Base-by-base conservation (phyloP, 2,888 invertebrate species). In the Tipula lateralis region DNA sequence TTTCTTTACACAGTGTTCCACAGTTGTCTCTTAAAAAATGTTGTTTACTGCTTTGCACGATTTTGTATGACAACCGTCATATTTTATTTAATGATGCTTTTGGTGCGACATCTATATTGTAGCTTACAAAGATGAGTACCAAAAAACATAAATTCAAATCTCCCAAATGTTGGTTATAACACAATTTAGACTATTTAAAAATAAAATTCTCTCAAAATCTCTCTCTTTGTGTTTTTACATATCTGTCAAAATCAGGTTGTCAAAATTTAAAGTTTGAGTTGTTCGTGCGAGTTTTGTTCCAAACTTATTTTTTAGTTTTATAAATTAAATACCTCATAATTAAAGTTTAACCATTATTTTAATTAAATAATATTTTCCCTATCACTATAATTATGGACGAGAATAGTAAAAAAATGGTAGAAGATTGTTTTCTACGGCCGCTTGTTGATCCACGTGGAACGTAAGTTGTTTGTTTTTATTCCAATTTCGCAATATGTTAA, bases 391-490 rank as follows among this genome's bases (percentile, higher is more conserved):
- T 24, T 24, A 93, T 94, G 94, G 92, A 93, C 88, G 91, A 92
- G 87, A 90, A 91, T 87, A 92, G 92, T 86, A 91, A 91, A 84
- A 91, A 92, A 87, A 89, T 93, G 85, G 92, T 92, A 83, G 92
- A 93, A 86, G 94, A 94, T 89, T 92, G 92, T 87, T 93, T 94
- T 87, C 90, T 94, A 34, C 91, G 93, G 36, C 92, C 93, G 86
- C 92, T 94, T 19, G 92, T 91, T 9, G 92, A 93, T 87, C 92
- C 92, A n/a, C 92, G 93, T 87, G 92, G 93, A 88, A 91, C 92
- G 93, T 93, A 88, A 85, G 85, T 39, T 50, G 19, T 24, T 66
- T 24, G 36, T 81, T 81, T 82, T 29, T 16, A 81, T 82, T 83
- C 80, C 24, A 84, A 12, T 50, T 84, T 36, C 29, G 19, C 36